phyloP scores from a whole-genome alignment of 2,113 vertebrate genomes.

The Zosterops pallidus region DNA sequence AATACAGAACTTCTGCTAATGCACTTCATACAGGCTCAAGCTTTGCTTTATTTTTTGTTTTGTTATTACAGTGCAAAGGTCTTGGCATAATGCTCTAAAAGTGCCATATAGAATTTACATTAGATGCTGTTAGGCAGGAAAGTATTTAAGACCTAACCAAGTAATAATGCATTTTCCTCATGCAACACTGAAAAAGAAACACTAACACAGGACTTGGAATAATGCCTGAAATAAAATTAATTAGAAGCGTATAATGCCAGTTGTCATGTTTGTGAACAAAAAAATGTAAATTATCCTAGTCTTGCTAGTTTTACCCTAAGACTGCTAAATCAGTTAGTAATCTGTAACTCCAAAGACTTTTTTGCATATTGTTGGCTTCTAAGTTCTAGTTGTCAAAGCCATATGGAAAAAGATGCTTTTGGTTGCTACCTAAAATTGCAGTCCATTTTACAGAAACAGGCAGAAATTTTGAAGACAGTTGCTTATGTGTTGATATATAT shows the following conservation, averaged over 20 bases:
- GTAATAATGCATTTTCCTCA: neutral
- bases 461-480: neutral
- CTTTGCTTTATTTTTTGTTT: neutral
- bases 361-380: neutral
- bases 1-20: neutral
- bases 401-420: neutral
- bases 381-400: neutral
- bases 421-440: neutral
- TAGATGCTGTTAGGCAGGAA: neutral
- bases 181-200: neutral
- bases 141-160: neutral
- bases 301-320: neutral
- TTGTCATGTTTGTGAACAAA: neutral
- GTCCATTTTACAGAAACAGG: accelerated
- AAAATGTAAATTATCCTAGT: neutral
- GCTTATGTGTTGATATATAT: neutral
- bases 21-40: neutral
- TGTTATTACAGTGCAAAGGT: neutral
- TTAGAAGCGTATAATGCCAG: neutral
- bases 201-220: neutral
- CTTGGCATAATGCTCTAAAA: neutral
- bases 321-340: neutral
- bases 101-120: neutral
- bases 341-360: neutral
- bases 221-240: neutral